Conservation (phyloP, 1,140 invertebrate genomes). For the Tribolium castaneum region DNA sequence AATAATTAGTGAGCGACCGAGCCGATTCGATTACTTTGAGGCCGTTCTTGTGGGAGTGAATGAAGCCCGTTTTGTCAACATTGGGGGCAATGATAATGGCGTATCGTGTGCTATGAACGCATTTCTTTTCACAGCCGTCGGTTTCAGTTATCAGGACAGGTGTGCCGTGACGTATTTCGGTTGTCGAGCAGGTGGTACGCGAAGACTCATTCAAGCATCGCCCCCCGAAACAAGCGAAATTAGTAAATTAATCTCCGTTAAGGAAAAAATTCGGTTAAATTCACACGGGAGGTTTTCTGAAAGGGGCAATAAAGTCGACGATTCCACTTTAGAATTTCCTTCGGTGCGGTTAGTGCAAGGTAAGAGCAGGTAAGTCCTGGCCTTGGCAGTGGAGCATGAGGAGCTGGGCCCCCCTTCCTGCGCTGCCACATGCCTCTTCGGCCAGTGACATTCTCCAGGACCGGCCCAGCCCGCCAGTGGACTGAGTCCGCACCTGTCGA, state of each 20-base stretch:
- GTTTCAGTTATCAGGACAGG: constrained; percentile 41
- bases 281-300: background rate
- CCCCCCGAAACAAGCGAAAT: constrained; percentile 27
- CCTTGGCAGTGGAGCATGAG: constrained; percentile 40
- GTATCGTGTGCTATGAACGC: constrained; percentile 11
- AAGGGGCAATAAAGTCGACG: background rate
- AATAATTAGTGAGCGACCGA: constrained; percentile 16
- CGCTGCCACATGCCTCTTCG: constrained; percentile 35
- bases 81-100: constrained; percentile 15
- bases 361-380: constrained; percentile 40
- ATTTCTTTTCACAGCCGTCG: constrained; percentile 22
- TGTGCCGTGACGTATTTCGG: constrained; percentile 36
- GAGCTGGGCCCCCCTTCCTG: constrained; percentile 24
- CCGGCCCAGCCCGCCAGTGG: background rate
- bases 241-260: background rate
- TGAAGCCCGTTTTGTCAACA: constrained; percentile 26
- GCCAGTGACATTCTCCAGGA: constrained; percentile 38
- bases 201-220: constrained; percentile 12
- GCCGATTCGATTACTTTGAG: background rate
- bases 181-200: constrained; percentile 34
- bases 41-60: background rate
- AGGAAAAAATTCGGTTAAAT: background rate
- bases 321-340: constrained; percentile 3
- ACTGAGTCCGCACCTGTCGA: background rate
- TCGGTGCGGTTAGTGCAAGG: background rate